Percentiles rank a stretch among this genome's conserved stretches.
phyloP scores from a whole-genome alignment of 1,140 invertebrate species.

The Yoshiicerus persimilis region DNA sequence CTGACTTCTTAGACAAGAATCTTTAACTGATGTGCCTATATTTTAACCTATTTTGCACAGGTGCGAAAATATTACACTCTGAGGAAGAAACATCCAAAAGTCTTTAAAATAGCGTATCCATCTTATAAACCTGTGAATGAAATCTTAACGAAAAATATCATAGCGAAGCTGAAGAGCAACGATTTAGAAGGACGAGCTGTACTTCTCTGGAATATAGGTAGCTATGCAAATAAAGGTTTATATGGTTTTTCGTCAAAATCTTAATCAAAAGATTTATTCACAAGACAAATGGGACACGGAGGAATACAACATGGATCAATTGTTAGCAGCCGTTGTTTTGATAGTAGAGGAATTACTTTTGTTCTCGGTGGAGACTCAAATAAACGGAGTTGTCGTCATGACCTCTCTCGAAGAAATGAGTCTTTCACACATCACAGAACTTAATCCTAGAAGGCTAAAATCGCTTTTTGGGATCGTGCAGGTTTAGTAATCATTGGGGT shows the following conservation, averaged over 20 bases:
- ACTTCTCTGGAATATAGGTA: background rate
- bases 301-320: background rate
- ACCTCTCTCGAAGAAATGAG: background rate
- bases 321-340: background rate
- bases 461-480: background rate
- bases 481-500: no score
- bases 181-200: background rate
- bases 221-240: no score
- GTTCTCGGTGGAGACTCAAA: background rate
- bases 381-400: background rate
- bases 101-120: background rate
- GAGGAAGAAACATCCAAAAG: background rate
- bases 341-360: background rate
- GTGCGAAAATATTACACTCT: background rate
- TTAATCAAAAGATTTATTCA: no score
- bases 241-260: no score
- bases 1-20: no score
- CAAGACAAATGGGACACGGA: background rate
- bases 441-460: background rate
- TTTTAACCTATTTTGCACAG: no score
- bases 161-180: background rate
- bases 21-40: no score
- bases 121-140: background rate
- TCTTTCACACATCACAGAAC: background rate
- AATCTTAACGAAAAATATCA: background rate